Conservation (phyloP, 2,888 invertebrate species). For the Sesia bembeciformis region DNA sequence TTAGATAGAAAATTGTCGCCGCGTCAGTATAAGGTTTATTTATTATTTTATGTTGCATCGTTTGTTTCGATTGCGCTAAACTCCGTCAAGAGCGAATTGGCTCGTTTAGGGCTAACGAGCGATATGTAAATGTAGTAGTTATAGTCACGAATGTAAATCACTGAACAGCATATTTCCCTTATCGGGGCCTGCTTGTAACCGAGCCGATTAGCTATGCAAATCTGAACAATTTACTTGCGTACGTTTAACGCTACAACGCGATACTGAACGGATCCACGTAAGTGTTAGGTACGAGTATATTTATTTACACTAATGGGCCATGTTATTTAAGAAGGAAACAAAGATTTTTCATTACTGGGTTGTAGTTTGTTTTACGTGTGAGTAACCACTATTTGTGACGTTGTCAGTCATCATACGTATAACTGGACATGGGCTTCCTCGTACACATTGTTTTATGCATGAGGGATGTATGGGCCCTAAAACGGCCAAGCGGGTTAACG, state of each 20-base stretch:
- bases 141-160: slow-evolving; percentile 41
- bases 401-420: too few species aligned
- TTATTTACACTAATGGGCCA: not conserved
- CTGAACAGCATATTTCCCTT: slow-evolving; percentile 39
- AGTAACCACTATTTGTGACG: too few species aligned
- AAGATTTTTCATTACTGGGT: too few species aligned
- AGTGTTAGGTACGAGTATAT: not conserved
- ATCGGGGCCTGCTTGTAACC: slow-evolving; percentile 37
- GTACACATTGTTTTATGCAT: too few species aligned
- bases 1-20: slow-evolving; percentile 46
- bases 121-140: slow-evolving; percentile 9
- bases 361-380: too few species aligned
- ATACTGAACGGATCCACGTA: not conserved
- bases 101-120: slow-evolving; percentile 37
- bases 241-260: slow-evolving; percentile 29
- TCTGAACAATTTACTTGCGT: slow-evolving; percentile 34
- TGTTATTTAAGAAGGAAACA: slow-evolving; percentile 3
- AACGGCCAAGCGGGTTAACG: too few species aligned
- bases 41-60: not conserved
- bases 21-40: slow-evolving; percentile 8
- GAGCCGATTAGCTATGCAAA: slow-evolving; percentile 52
- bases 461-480: too few species aligned
- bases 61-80: not conserved
- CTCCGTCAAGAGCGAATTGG: slow-evolving; percentile 21
- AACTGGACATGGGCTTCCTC: too few species aligned